phyloP scores from a whole-genome alignment of 2,113 vertebrate species.

The Nerophis ophidion region DNA sequence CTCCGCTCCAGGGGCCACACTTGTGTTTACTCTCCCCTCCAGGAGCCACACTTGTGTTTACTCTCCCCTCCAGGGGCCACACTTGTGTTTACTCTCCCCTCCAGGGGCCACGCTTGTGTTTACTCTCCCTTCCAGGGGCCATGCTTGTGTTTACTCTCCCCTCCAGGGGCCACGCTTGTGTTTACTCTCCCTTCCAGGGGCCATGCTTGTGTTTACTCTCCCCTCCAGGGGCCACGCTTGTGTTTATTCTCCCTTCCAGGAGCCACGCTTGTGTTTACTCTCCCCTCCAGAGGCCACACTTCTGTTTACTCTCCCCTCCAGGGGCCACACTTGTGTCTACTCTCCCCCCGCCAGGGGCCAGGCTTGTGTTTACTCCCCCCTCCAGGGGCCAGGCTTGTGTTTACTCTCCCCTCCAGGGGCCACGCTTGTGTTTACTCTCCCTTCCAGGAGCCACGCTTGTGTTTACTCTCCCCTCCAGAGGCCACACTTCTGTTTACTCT shows the following conservation, averaged over 20 bases:
- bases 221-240: constrained; percentile 22
- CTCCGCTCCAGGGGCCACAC: constrained; percentile 21
- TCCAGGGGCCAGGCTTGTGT: constrained; percentile 20
- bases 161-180: constrained; percentile 20
- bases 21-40: not conserved
- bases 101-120: constrained; percentile 22
- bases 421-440: not conserved
- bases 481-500: constrained; percentile 6
- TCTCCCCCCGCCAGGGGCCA: constrained; percentile 17
- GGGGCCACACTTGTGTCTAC: constrained; percentile 16
- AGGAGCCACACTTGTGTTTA: constrained; percentile 18
- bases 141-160: not conserved
- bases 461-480: constrained; percentile 6
- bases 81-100: not conserved
- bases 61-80: constrained; percentile 20
- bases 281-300: constrained; percentile 21
- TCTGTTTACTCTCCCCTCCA: not conserved
- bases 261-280: constrained; percentile 10
- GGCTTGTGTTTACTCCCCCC: not conserved
- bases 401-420: constrained; percentile 14
- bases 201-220: constrained; percentile 1
- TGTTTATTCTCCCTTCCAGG: constrained; percentile 2
- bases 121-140: constrained; percentile 15
- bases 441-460: constrained; percentile 21
- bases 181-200: constrained; percentile 11